Percentiles rank a stretch among this genome's conserved stretches.
Evolutionary conservation across 2,113 vertebrate genomes (phyloP).

Genomic region (Antennarius striatus): DNA sequence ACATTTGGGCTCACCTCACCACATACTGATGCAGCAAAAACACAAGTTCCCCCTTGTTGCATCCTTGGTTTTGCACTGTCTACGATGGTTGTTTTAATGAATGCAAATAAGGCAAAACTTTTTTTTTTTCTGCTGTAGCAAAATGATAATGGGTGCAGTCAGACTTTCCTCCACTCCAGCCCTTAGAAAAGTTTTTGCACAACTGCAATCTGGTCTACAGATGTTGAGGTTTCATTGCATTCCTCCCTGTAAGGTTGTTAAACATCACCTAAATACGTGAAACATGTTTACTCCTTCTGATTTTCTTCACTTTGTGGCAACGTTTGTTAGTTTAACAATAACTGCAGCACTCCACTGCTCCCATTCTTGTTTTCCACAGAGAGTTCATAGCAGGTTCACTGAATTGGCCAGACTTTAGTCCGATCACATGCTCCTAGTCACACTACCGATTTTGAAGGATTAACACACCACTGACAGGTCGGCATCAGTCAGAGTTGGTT

Average conservation of each 20-base stretch:
- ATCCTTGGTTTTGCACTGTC: no score
- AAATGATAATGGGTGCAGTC: no score
- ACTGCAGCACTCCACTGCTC: background rate
- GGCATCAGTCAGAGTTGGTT: conserved; percentile 21
- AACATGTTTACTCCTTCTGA: background rate
- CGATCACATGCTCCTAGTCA: conserved; percentile 42
- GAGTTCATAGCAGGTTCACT: conserved; percentile 20
- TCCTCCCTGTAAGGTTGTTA: background rate
- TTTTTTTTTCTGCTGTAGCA: no score
- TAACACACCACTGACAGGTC: conserved; percentile 25
- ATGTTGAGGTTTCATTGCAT: background rate
- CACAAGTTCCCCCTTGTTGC: no score
- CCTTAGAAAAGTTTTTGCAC: no score
- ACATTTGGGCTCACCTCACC: no score
- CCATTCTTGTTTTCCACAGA: conserved; percentile 5
- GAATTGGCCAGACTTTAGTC: conserved; percentile 25
- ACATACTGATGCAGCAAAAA: no score
- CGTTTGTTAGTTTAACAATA: background rate
- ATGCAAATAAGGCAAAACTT: no score
- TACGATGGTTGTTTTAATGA: no score
- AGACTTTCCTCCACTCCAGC: no score
- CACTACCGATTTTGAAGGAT: conserved; percentile 19
- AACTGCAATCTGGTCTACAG: background rate
- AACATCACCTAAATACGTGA: background rate
- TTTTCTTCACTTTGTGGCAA: background rate